phyloP scores from a whole-genome alignment of 2,888 invertebrate genomes.

The Thera britannica region DNA sequence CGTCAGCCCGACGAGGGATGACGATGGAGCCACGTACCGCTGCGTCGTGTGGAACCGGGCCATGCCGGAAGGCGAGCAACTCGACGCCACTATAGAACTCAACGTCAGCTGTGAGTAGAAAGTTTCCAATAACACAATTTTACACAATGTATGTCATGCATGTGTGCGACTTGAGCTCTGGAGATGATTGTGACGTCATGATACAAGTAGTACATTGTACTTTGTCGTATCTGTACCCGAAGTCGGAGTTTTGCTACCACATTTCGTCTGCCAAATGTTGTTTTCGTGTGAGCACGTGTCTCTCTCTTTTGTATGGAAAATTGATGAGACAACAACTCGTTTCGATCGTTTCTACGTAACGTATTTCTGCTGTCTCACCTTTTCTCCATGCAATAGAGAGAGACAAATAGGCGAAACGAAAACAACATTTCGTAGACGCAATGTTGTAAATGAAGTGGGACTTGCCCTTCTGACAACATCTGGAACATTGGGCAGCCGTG shows the following conservation, averaged over 20 bases:
- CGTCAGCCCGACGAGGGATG: slow-evolving; percentile 91
- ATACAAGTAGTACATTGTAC: not conserved
- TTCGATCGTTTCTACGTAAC: no score
- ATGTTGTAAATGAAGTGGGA: no score
- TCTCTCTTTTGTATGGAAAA: no score
- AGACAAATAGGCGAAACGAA: no score
- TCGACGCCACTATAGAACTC: slow-evolving; percentile 91
- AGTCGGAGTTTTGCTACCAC: not conserved
- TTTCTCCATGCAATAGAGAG: no score
- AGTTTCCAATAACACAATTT: slow-evolving; percentile 9
- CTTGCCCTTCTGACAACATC: not conserved
- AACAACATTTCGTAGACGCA: no score
- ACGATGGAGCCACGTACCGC: slow-evolving; percentile 92
- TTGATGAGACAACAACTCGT: no score
- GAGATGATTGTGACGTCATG: not conserved
- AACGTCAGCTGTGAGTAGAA: slow-evolving; percentile 91
- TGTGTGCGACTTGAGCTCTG: not conserved
- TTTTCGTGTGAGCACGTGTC: no score
- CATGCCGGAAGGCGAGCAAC: slow-evolving; percentile 91
- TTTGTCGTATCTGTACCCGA: not conserved
- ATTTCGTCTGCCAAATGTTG: no score
- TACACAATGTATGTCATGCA: not conserved
- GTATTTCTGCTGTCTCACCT: no score
- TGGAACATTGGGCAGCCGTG: slow-evolving; percentile 1
- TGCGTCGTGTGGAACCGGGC: slow-evolving; percentile 96